Evolutionary conservation across 2,797 vertebrate genomes (phyloP).

Genomic region (Ataeniobius toweri): DNA sequence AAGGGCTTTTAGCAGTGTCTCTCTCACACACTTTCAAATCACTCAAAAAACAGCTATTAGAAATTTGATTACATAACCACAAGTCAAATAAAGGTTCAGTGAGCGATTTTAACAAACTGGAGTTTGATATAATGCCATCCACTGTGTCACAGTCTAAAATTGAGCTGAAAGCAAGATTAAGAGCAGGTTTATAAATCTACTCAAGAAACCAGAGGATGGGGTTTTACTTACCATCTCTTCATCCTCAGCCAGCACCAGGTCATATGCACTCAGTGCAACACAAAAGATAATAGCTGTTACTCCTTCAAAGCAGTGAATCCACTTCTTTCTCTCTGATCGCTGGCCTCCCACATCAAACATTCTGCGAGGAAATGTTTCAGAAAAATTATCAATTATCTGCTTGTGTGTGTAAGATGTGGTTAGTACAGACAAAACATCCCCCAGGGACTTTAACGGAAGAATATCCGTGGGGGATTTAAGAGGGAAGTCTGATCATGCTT

Average conservation of each 20-base stretch:
- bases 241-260: conserved; percentile 93
- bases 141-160: background rate
- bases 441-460: conserved; percentile 21
- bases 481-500: conserved; percentile 55
- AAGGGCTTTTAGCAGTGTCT: background rate
- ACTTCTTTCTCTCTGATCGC: conserved; percentile 88
- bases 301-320: conserved; percentile 98
- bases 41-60: conserved; percentile 20
- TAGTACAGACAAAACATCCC: background rate
- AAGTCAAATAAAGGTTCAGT: conserved; percentile 14
- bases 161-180: background rate
- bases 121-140: background rate
- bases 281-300: conserved; percentile 99
- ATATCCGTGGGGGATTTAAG: background rate
- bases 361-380: conserved; percentile 54
- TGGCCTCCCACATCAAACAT: conserved; percentile 84
- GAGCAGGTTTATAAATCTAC: background rate
- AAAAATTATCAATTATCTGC: conserved; percentile 6
- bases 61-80: conserved; percentile 31
- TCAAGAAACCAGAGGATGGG: background rate
- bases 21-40: conserved; percentile 23
- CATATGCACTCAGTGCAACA: conserved; percentile 94
- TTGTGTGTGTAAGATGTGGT: conserved; percentile 20
- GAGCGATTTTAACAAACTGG: conserved; percentile 22
- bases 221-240: conserved; percentile 79